A percentile compares a stretch with the other conserved stretches of the same genome.
Conservation (phyloP, 2,888 invertebrate species). For the Drosophila paramelanica region DNA sequence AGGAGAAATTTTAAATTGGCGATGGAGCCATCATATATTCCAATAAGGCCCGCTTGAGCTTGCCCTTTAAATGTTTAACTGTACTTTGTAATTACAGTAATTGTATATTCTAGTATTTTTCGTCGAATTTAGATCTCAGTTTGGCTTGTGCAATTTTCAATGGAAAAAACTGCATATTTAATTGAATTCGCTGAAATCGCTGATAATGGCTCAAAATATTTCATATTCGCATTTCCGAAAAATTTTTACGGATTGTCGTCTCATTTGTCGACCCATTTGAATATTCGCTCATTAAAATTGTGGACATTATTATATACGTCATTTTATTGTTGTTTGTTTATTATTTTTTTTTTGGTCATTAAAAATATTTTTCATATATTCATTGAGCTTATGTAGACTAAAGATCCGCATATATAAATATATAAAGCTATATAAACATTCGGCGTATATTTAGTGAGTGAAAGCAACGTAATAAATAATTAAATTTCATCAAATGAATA, state of each 20-base stretch:
- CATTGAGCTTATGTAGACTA: background rate
- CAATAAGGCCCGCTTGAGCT: too few species aligned
- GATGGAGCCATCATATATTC: slow-evolving; percentile 10
- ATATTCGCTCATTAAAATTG: slow-evolving; percentile 6
- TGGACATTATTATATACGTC: background rate
- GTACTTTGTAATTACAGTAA: too few species aligned
- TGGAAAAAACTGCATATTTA: too few species aligned
- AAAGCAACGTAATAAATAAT: background rate
- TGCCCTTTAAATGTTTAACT: too few species aligned
- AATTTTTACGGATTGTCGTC: background rate
- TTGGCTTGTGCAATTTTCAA: too few species aligned
- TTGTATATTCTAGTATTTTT: too few species aligned
- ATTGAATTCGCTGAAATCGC: too few species aligned
- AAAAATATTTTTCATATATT: slow-evolving; percentile 6
- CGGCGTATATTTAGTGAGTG: background rate
- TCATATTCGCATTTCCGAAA: background rate
- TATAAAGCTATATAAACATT: background rate
- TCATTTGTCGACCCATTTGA: slow-evolving; percentile 1
- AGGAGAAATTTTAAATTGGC: slow-evolving; percentile 11
- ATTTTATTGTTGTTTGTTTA: slow-evolving; percentile 3
- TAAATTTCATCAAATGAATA: background rate
- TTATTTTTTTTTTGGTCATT: slow-evolving; percentile 8
- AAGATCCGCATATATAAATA: background rate
- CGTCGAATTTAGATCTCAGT: too few species aligned
- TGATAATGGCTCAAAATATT: background rate